Evolutionary conservation across 2,113 vertebrate genomes (phyloP), one percentile per base, ranked within the genome.

Genomic region (Motacilla tschutschensis): DNA sequence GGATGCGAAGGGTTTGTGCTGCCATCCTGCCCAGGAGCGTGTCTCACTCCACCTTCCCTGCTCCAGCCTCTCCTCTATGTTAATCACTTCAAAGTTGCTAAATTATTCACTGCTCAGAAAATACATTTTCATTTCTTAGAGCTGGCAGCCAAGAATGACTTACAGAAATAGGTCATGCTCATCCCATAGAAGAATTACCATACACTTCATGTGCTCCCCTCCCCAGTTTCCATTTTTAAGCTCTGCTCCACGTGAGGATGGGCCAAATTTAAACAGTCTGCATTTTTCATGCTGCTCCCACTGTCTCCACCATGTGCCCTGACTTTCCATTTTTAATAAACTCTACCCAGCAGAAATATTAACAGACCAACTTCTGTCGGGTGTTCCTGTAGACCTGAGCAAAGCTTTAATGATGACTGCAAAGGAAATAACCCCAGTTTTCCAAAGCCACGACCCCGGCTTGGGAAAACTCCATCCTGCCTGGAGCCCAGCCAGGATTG

Each of bases 131-230:
- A 79, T 62, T 76, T 71, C 83, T 71, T 83, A 20, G 83, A 91
- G 83, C 14, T 73, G 81, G 85, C 83, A 88, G 9, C 21, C 4
- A 21, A 82, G 35, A 85, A 69, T 79, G 81, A 90, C 92, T 92
- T 84, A 71, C 86, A 93, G 92, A 93, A 95, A 89, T 86, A 90
- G 94, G 94, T 88, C 94, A 88, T 15, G 78, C 31, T 72, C 86
- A 86, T 33, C 88, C 90, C 94, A 59, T 75, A 64, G 67, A 67
- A 58, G 89, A 91, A 90, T 79, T 86, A 91, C 41, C 91, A 93
- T 38, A 70, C 46, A 65, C 78, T 81, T 54, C 65, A 15, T 35
- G 46, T 10, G 62, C 77, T 71, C 58, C 60, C 36, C 75, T 55
- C 38, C 17, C 77, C 57, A 8, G 51, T 69, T 85, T 66, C 91